Conservation (phyloP, 2,888 invertebrate genomes). For the Taphrorychus bicolor region DNA sequence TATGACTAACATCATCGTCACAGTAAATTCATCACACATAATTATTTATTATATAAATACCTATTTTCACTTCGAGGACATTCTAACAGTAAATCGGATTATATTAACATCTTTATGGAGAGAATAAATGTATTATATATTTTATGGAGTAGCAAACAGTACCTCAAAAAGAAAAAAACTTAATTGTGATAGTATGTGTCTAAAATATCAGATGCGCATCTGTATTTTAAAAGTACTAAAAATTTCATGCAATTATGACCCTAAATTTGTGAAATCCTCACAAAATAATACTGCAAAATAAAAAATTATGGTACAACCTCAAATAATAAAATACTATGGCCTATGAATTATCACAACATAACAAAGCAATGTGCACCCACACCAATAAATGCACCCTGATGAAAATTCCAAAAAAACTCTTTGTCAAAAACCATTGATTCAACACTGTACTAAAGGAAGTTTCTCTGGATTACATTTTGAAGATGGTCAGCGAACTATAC, state of each 20-base stretch:
- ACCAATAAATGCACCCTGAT: too few species aligned
- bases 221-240: too few species aligned
- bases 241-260: neutral
- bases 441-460: neutral
- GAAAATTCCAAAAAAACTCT: too few species aligned
- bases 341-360: neutral
- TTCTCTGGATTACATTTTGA: slow-evolving; percentile 11
- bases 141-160: too few species aligned
- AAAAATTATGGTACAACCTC: neutral
- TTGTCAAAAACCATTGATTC: neutral
- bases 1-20: neutral
- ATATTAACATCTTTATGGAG: too few species aligned
- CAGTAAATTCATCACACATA: neutral
- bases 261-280: neutral
- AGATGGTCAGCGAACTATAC: slow-evolving; percentile 58
- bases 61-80: too few species aligned
- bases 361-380: neutral
- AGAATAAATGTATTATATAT: too few species aligned
- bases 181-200: too few species aligned
- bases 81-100: too few species aligned
- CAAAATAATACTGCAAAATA: neutral
- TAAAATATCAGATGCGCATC: too few species aligned
- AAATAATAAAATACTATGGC: neutral
- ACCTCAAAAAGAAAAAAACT: too few species aligned
- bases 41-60: too few species aligned